phyloP scores from a whole-genome alignment of 2,888 invertebrate genomes.

The Sepioteuthis lessoniana region DNA sequence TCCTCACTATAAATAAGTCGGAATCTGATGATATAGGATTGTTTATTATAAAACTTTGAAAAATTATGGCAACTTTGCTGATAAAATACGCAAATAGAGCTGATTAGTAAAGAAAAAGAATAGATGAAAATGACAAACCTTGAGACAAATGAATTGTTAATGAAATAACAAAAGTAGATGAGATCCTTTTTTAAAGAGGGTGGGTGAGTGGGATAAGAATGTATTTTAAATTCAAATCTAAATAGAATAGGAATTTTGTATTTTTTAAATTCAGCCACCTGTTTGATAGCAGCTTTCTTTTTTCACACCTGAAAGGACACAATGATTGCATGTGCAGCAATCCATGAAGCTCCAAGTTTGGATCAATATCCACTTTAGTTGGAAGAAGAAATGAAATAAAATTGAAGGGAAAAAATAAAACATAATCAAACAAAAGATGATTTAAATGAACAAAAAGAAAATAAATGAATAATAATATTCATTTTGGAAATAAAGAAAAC shows the following conservation, averaged over 20 bases:
- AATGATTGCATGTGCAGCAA: conserved; percentile 18
- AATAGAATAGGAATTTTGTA: neutral
- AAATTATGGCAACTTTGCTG: neutral
- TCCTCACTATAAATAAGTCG: neutral
- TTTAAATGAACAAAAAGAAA: neutral
- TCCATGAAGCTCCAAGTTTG: neutral
- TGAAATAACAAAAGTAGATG: neutral
- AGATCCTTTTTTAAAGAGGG: neutral
- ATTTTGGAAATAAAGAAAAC: neutral
- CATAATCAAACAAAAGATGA: neutral
- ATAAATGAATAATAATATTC: neutral
- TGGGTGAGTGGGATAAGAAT: neutral
- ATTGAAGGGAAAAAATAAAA: neutral
- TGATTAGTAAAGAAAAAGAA: neutral
- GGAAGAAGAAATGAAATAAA: neutral
- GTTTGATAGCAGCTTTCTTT: neutral
- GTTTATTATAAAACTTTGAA: neutral
- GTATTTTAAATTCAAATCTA: neutral
- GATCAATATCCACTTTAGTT: neutral
- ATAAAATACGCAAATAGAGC: neutral
- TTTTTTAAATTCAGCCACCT: neutral
- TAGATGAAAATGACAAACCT: neutral
- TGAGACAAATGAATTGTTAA: neutral
- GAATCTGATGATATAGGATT: neutral
- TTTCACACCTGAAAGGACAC: neutral